Conservation (phyloP, 1,140 invertebrate species). For the Geopemphigus sp. region DNA sequence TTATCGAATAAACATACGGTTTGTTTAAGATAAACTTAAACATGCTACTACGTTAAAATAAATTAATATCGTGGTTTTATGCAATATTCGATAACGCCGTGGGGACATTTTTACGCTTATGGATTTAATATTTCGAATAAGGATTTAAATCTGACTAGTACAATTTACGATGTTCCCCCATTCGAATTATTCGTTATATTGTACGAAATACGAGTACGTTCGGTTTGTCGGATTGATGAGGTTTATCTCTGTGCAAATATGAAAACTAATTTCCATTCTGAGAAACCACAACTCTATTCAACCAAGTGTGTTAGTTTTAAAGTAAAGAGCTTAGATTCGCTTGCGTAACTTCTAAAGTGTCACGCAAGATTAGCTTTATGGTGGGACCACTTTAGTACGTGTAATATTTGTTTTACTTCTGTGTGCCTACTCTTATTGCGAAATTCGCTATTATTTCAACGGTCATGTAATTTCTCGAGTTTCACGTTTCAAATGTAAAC, state of each 20-base stretch:
- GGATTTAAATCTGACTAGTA: neutral
- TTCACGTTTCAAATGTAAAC: too few species aligned
- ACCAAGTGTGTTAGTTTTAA: neutral
- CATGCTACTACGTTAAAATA: too few species aligned
- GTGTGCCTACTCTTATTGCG: neutral
- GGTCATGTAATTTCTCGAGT: neutral
- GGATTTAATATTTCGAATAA: too few species aligned
- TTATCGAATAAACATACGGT: too few species aligned
- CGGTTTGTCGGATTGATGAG: neutral
- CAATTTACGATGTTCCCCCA: neutral
- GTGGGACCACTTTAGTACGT: neutral
- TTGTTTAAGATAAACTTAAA: too few species aligned
- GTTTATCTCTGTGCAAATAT: neutral
- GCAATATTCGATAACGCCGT: too few species aligned
- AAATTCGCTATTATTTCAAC: neutral
- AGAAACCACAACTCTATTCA: neutral
- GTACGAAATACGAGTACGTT: neutral
- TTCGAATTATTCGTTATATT: neutral
- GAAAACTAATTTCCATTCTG: conserved; percentile 5
- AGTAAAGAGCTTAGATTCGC: neutral
- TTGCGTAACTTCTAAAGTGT: neutral
- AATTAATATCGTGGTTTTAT: too few species aligned
- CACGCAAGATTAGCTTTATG: neutral
- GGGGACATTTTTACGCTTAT: too few species aligned
- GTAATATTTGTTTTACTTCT: neutral